phyloP scores from a whole-genome alignment of 1,140 invertebrate genomes.

The Pristionchus pacificus region DNA sequence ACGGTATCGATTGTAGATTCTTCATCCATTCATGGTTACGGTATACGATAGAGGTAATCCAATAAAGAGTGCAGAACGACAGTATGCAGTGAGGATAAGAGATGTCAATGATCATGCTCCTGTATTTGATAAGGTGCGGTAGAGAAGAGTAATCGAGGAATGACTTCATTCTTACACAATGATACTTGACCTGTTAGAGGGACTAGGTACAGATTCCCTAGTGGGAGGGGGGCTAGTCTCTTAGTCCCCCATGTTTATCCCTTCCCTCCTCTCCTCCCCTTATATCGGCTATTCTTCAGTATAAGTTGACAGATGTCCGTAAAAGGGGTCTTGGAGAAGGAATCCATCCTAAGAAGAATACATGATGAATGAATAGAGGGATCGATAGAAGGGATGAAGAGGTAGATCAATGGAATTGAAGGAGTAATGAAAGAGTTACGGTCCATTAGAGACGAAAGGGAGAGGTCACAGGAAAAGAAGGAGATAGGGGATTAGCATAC shows the following conservation, averaged over 20 bases:
- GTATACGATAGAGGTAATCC: slow-evolving; percentile 69
- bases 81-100: slow-evolving; percentile 81
- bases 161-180: slow-evolving; percentile 13
- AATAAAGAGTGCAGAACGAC: slow-evolving; percentile 63
- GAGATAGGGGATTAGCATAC: no score
- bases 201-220: slow-evolving; percentile 10
- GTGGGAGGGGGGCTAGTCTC: not conserved
- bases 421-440: no score
- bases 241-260: not conserved
- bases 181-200: slow-evolving; percentile 3
- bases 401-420: no score
- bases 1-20: slow-evolving; percentile 27
- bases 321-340: no score
- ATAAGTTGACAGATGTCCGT: not conserved
- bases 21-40: slow-evolving; percentile 24
- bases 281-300: not conserved
- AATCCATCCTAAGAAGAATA: no score
- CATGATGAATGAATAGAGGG: no score
- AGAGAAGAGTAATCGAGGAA: not conserved
- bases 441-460: no score
- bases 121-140: slow-evolving; percentile 74
- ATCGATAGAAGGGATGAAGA: no score
- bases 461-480: no score
- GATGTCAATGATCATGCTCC: slow-evolving; percentile 92
- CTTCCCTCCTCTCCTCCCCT: slow-evolving; percentile 1